Percentiles rank a stretch among this genome's conserved stretches.
phyloP scores from a whole-genome alignment of 2,113 vertebrate genomes.

The Bombycilla garrulus region DNA sequence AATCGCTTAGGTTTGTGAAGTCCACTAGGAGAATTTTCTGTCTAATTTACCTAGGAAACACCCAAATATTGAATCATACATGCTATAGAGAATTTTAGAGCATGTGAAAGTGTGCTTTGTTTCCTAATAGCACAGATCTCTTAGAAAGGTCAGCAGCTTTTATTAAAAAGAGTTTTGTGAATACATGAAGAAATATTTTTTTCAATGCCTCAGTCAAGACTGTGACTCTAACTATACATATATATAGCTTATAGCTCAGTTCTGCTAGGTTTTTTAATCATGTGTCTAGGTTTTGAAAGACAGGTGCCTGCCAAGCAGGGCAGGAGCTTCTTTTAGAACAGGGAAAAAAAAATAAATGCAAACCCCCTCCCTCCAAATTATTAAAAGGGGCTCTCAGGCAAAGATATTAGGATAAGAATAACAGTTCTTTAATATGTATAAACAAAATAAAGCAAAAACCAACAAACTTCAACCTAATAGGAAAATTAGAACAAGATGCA shows the following conservation, averaged over 20 bases:
- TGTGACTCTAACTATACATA: neutral
- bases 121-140: neutral
- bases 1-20: neutral
- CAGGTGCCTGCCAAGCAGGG: too few relatives aligned
- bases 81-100: neutral
- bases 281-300: too few relatives aligned
- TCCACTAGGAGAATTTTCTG: neutral
- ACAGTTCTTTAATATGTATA: too few relatives aligned
- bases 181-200: neutral
- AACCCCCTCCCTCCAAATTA: too few relatives aligned
- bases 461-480: too few relatives aligned
- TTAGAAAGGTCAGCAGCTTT: neutral
- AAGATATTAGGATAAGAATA: too few relatives aligned
- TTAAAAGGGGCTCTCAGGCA: too few relatives aligned
- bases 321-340: too few relatives aligned
- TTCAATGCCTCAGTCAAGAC: neutral
- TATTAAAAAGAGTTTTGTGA: neutral
- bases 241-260: neutral
- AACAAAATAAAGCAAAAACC: too few relatives aligned
- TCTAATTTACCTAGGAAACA: neutral
- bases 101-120: accelerated
- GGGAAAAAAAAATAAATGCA: too few relatives aligned
- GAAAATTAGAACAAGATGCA: too few relatives aligned
- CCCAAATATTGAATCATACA: neutral
- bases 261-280: neutral